Conservation (phyloP, 2,113 vertebrate species). For the Apaloderma vittatum region DNA sequence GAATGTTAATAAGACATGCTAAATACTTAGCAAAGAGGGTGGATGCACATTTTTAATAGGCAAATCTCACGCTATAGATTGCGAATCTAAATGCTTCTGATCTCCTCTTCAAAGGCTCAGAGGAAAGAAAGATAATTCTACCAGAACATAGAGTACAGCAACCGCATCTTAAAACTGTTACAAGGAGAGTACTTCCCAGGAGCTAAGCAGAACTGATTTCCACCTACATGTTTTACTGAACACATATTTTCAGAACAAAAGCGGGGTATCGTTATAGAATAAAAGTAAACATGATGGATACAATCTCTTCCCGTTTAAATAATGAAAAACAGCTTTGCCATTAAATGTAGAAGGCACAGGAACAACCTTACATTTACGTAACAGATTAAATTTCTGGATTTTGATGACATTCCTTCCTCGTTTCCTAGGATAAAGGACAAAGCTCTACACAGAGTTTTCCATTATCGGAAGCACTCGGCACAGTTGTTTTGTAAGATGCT, state of each 20-base stretch:
- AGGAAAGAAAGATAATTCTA: slow-evolving; percentile 18
- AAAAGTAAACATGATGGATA: background rate
- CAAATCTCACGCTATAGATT: background rate
- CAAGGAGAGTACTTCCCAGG: background rate
- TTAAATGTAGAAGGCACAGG: background rate
- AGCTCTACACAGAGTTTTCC: background rate
- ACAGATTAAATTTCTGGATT: slow-evolving; percentile 31
- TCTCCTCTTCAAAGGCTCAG: slow-evolving; percentile 40
- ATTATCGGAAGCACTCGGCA: background rate
- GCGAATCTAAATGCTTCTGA: slow-evolving; percentile 41
- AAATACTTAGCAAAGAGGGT: background rate
- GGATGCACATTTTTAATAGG: background rate
- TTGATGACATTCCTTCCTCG: background rate
- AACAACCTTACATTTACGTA: slow-evolving; percentile 20
- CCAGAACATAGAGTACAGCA: background rate
- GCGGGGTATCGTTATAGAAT: background rate
- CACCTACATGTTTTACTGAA: background rate
- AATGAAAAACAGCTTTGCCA: slow-evolving; percentile 24
- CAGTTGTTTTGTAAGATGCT: background rate
- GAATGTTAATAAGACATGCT: background rate
- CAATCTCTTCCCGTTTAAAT: slow-evolving; percentile 8
- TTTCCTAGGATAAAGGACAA: slow-evolving; percentile 19
- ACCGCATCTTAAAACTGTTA: background rate
- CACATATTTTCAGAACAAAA: background rate
- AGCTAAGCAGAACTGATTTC: background rate